Percentiles rank a stretch among this genome's conserved stretches.
Conservation (phyloP, 1,140 invertebrate species). For the Drosophila oshimai region DNA sequence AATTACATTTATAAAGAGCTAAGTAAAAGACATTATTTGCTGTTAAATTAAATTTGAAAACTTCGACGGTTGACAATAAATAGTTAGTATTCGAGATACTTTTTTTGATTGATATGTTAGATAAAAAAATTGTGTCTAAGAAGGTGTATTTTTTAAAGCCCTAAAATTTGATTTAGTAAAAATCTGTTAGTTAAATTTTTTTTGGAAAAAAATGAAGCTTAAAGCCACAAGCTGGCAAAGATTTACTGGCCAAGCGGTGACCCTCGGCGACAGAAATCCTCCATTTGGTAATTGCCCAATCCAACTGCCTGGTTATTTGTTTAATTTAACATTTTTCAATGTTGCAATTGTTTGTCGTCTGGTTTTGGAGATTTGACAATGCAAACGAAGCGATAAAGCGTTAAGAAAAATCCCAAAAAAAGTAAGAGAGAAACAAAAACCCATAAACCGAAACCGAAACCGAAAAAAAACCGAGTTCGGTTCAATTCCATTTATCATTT, state of each 20-base stretch:
- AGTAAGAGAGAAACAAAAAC: conserved; percentile 10
- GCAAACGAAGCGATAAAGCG: conserved; percentile 37
- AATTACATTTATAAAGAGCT: no score
- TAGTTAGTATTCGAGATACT: no score
- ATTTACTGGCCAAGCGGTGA: conserved; percentile 11
- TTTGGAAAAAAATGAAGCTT: neutral
- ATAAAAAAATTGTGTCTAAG: no score
- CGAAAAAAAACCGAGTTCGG: conserved; percentile 15
- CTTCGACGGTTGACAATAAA: no score
- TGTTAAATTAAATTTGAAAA: no score
- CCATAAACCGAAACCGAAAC: conserved; percentile 26
- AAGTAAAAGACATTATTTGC: no score
- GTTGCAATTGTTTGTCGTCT: conserved; percentile 45
- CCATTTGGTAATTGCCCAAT: conserved; percentile 17
- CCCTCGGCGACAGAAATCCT: neutral
- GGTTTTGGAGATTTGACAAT: conserved; percentile 32
- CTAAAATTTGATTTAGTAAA: no score
- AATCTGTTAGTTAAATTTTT: no score
- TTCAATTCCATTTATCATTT: conserved; percentile 70
- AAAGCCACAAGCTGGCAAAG: conserved; percentile 1
- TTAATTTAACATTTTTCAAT: conserved; percentile 37
- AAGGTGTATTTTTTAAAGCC: no score
- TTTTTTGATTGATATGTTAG: no score
- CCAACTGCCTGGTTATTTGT: conserved; percentile 8
- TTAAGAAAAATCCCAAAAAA: neutral